Base-by-base conservation (phyloP, 2,888 invertebrate species). In the Scaptomyza flava region DNA sequence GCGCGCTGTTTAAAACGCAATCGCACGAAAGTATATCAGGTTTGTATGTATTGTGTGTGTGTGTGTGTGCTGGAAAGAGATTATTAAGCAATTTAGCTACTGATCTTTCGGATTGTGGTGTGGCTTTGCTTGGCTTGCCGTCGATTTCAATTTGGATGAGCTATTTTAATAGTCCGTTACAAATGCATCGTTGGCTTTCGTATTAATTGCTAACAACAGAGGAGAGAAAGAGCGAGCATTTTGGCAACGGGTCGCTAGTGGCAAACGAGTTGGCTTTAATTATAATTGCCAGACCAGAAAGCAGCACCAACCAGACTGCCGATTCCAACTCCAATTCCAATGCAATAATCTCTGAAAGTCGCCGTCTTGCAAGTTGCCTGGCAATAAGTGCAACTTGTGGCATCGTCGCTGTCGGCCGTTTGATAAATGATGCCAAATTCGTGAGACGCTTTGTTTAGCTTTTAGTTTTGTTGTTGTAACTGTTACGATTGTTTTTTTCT, bases 381-480 rank as follows among this genome's bases (percentile, higher is more conserved):
- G n/a, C n/a, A 27, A 38, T 30, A 33, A 33, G 8, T 61, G 76
- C 77, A 56, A 61, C 59, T 58, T 57, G 73, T 77, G 65, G 77
- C 77, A 72, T 62, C 70, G 23, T 4, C 23, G 23, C 23, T 4
- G 2, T 23, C 23, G 23, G 54, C 31, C 38, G 48, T 53, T 76
- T 87, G 87, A 83, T 83, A 83, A 83, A 83, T 87, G 86, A 87
- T 87, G 82, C 83, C 83, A 83, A 82, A 87, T 83, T 83, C 82
- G 72, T 77, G 77, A 72, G 61, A 38, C 69, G 83, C 86, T 87
- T 87, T 87, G 88, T 77, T 82, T 77, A 67, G 50, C 20, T n/a
- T 50, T 23, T 6, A 34, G 33, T 31, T 17, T 34, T 20, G 1
- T 17, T 34, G 6, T n/a, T n/a, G 5, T 6, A 11, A n/a, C 20